A percentile compares a stretch with the other conserved stretches of the same genome.
These are phyloP conservation scores for Erythrocercus mccallii DNA, from an alignment of 2,113 vertebrate species.

Conservation along the genomic window DNA sequence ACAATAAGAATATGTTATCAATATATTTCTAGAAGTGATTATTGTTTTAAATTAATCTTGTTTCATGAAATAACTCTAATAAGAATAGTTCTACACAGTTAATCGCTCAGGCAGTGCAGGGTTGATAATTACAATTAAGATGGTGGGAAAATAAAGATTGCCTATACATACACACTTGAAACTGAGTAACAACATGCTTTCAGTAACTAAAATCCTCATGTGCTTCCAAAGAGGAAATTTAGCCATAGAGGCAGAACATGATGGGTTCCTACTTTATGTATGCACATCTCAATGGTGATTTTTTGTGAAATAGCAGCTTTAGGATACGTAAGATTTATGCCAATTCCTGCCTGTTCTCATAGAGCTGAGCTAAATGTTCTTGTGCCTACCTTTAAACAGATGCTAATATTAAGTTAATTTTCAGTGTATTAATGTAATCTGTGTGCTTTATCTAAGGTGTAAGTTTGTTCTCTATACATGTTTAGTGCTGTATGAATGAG, in stretches of 20 bases:
- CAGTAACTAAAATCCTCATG: neutral
- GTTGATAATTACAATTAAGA: constrained; percentile 33
- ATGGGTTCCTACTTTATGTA: neutral
- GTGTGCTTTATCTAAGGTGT: constrained; percentile 26
- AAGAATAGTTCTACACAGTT: neutral
- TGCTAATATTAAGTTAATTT: constrained; percentile 60
- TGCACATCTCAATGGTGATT: neutral
- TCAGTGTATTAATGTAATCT: constrained; percentile 46
- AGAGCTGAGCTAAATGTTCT: neutral
- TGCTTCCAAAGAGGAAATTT: neutral
- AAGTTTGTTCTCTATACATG: constrained; percentile 32
- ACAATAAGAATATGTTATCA: neutral
- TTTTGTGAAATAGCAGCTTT: neutral
- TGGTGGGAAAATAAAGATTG: neutral
- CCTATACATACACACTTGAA: neutral
- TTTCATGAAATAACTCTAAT: neutral
- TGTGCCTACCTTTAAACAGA: neutral
- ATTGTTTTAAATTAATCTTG: neutral
- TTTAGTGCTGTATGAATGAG: constrained; percentile 41
- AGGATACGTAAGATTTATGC: neutral
- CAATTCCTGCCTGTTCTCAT: neutral
- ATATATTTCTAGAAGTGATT: neutral
- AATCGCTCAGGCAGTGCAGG: neutral
- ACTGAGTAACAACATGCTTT: neutral
- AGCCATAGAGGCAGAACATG: neutral